Evolutionary conservation across 2,888 invertebrate genomes (phyloP).

Genomic region (Xylota sylvarum): DNA sequence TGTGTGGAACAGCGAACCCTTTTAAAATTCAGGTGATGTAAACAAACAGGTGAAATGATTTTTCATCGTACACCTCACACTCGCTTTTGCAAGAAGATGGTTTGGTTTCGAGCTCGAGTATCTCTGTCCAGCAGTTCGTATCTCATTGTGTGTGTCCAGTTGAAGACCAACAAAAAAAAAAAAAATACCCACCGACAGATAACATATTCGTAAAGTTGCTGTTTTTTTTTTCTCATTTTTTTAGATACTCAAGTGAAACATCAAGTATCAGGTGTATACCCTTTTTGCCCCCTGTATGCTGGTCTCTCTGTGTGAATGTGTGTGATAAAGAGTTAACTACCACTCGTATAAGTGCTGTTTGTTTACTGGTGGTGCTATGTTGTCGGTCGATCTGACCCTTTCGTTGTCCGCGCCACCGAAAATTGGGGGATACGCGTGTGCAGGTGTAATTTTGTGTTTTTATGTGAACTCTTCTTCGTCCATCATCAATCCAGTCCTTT

Average conservation of each 20-base stretch:
- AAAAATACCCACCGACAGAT: slow-evolving; percentile 17
- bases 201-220: slow-evolving; percentile 48
- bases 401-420: slow-evolving; percentile 42
- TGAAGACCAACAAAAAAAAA: slow-evolving; percentile 2
- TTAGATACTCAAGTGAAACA: slow-evolving; percentile 56
- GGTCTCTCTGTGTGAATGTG: background rate
- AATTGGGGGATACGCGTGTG: slow-evolving; percentile 72
- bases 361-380: slow-evolving; percentile 65
- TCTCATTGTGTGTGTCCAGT: slow-evolving; percentile 50
- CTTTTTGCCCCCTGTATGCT: background rate
- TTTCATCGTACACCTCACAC: slow-evolving; percentile 52
- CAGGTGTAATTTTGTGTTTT: slow-evolving; percentile 74
- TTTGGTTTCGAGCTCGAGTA: slow-evolving; percentile 12
- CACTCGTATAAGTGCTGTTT: slow-evolving; percentile 31
- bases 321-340: slow-evolving; percentile 19
- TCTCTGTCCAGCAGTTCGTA: slow-evolving; percentile 17
- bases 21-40: slow-evolving; percentile 63
- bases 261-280: slow-evolving; percentile 63
- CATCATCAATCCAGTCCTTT: slow-evolving; percentile 23
- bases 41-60: slow-evolving; percentile 77
- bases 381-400: slow-evolving; percentile 60
- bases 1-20: slow-evolving; percentile 27
- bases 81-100: slow-evolving; percentile 28
- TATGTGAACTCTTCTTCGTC: slow-evolving; percentile 33
- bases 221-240: slow-evolving; percentile 7